These are phyloP conservation scores for Hydrochoerus hydrochaeris DNA, from an alignment of 2,113 vertebrate genomes.

Conservation along the genomic window DNA sequence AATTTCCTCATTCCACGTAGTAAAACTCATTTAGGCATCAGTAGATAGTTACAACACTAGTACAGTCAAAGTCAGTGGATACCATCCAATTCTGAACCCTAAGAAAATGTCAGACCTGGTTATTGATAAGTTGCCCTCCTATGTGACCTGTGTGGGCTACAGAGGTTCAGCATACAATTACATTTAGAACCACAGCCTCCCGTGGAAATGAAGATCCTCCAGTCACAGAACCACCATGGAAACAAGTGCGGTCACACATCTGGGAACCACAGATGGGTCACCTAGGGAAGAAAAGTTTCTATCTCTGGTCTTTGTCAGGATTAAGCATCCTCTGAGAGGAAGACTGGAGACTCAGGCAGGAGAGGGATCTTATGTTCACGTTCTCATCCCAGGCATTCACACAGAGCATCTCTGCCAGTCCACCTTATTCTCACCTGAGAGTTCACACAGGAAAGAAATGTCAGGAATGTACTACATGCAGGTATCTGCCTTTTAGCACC, in stretches of 20 bases:
- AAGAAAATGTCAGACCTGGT: neutral
- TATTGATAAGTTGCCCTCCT: neutral
- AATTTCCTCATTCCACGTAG: neutral
- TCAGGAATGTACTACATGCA: neutral
- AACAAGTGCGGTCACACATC: neutral
- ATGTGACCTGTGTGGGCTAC: rapidly evolving
- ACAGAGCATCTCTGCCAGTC: rapidly evolving
- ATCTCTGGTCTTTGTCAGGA: too few relatives aligned
- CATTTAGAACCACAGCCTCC: neutral
- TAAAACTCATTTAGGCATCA: neutral
- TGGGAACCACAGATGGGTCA: neutral
- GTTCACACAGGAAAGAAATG: neutral
- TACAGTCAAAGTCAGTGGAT: neutral
- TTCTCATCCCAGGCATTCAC: too few relatives aligned
- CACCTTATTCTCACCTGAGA: neutral
- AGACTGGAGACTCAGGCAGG: neutral
- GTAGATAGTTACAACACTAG: neutral
- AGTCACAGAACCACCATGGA: too few relatives aligned
- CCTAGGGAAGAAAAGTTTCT: too few relatives aligned
- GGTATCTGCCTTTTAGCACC: neutral
- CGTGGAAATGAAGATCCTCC: rapidly evolving
- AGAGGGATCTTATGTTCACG: neutral
- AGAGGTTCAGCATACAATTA: too few relatives aligned
- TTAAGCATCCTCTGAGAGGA: too few relatives aligned
- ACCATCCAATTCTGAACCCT: too few relatives aligned